Percentiles rank a stretch among this genome's conserved stretches.
These are phyloP conservation scores for Leptopilina myrica DNA, from an alignment of 2,888 invertebrate genomes.

Conservation along the genomic window DNA sequence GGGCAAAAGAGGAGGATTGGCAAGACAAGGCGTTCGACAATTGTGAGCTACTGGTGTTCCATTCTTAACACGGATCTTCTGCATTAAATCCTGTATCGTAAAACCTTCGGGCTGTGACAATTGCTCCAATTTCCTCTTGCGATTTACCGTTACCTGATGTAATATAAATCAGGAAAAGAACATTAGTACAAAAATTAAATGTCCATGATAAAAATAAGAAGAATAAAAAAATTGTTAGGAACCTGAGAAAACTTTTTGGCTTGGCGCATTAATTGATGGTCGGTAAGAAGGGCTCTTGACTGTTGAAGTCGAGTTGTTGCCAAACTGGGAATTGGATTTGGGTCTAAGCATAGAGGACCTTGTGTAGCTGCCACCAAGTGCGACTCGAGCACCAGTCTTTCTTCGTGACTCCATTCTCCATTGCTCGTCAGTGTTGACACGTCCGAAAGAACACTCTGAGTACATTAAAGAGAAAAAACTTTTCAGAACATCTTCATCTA, in stretches of 20 bases:
- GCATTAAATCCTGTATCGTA: slow-evolving; percentile 84
- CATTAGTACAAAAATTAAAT: too few species aligned
- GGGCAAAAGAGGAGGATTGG: slow-evolving; percentile 71
- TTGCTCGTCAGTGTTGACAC: slow-evolving; percentile 73
- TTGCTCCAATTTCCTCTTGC: slow-evolving; percentile 92
- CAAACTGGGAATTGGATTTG: slow-evolving; percentile 88
- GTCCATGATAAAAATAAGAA: too few species aligned
- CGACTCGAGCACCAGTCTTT: slow-evolving; percentile 88
- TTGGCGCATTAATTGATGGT: slow-evolving; percentile 85
- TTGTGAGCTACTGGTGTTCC: slow-evolving; percentile 66
- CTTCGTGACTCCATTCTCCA: slow-evolving; percentile 84
- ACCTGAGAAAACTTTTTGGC: slow-evolving; percentile 89
- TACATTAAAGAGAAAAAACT: background rate
- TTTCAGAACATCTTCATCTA: background rate
- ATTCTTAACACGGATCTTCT: slow-evolving; percentile 72
- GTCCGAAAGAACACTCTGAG: slow-evolving; percentile 74
- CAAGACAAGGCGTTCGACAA: slow-evolving; percentile 72
- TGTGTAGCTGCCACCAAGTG: slow-evolving; percentile 90
- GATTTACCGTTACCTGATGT: slow-evolving; percentile 85
- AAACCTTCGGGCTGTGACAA: slow-evolving; percentile 88
- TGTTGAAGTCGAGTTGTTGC: slow-evolving; percentile 87
- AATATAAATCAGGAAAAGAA: background rate
- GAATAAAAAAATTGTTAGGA: slow-evolving; percentile 49
- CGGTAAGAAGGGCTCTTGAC: slow-evolving; percentile 85
- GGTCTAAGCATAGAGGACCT: slow-evolving; percentile 92